Base-by-base conservation (phyloP, 2,888 invertebrate genomes). In the Operophtera brumata region DNA sequence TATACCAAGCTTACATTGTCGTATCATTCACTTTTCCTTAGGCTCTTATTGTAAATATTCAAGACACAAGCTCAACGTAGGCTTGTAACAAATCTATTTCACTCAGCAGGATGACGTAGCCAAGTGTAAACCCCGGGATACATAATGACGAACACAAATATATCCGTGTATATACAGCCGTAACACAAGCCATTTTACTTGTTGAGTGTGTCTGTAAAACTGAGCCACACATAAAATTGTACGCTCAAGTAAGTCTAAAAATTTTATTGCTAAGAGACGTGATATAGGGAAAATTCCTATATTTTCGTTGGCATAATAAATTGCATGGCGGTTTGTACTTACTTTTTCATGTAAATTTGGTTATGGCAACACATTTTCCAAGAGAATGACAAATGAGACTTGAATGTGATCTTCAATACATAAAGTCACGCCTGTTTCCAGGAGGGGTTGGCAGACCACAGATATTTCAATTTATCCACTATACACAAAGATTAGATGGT, bases 191-290 rank as follows among this genome's bases (percentile, higher is more conserved):
- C 58, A 64, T 64, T 20, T 20, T 61, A 64, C 61, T 61, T 61
- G 64, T 64, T 64, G 61, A 64, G 61, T 59, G 58, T 47, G 52
- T 54, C 57, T 51, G 57, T 59, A 56, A 59, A 59, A 48, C 57
- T 47, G 48, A 8, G 36, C 59, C 52, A 44, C 57, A 54, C 59
- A 58, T 61, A 61, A 61, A 63, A 56, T 46, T 26, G 43, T 55
- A 52, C 36, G 54, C 57, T 49, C 49, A 57, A 59, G 59, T 54
- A 57, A 60, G 55, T 55, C 55, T 59, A 48, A 54, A 59, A 44
- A 53, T 61, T 64, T 62, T 64, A 62, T 56, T 59, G 47, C 58
- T 13, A 45, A 32, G 26, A 54, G 49, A 52, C 30, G 47, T 46
- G 54, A 30, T 47, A 49, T 49, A 51, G 46, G 53, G 57, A 45